phyloP scores from a whole-genome alignment of 2,113 vertebrate species.

The Macrotis lagotis region DNA sequence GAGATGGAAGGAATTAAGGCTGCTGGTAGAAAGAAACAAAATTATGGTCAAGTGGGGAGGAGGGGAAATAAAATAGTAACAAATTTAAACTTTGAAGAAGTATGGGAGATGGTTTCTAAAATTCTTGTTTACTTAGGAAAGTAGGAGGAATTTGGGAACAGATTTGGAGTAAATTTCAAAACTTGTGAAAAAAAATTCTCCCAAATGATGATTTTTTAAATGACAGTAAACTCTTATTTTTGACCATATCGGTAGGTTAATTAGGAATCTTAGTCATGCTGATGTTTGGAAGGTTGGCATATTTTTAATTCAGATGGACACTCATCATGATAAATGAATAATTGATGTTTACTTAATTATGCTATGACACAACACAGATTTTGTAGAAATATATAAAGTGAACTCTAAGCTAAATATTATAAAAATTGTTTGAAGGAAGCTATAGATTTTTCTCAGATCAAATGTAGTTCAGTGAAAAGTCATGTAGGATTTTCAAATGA shows the following conservation, averaged over 20 bases:
- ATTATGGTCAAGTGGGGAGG: conserved; percentile 21
- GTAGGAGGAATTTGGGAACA: conserved; percentile 42
- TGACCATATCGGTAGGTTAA: conserved; percentile 53
- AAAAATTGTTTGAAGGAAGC: conserved; percentile 76
- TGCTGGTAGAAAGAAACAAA: conserved; percentile 36
- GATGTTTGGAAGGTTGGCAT: conserved; percentile 68
- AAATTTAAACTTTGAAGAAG: neutral
- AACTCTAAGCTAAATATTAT: conserved; percentile 70
- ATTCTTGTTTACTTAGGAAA: conserved; percentile 42
- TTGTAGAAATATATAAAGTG: conserved; percentile 73
- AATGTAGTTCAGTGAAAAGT: conserved; percentile 74
- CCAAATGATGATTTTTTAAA: conserved; percentile 45
- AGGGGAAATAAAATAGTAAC: neutral
- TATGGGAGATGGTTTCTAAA: conserved; percentile 6
- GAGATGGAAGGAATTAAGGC: conserved; percentile 52
- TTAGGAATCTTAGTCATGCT: conserved; percentile 69
- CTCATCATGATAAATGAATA: conserved; percentile 71
- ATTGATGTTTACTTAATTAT: conserved; percentile 78
- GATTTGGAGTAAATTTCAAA: conserved; percentile 43
- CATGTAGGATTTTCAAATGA: conserved; percentile 60
- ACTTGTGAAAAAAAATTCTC: conserved; percentile 32
- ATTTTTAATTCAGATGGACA: conserved; percentile 77
- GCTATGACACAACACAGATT: conserved; percentile 73
- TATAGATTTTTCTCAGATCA: conserved; percentile 79
- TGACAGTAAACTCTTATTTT: conserved; percentile 2